These are phyloP conservation scores for Gonocerus acuteangulatus DNA, from an alignment of 2,888 invertebrate genomes.

Conservation along the genomic window DNA sequence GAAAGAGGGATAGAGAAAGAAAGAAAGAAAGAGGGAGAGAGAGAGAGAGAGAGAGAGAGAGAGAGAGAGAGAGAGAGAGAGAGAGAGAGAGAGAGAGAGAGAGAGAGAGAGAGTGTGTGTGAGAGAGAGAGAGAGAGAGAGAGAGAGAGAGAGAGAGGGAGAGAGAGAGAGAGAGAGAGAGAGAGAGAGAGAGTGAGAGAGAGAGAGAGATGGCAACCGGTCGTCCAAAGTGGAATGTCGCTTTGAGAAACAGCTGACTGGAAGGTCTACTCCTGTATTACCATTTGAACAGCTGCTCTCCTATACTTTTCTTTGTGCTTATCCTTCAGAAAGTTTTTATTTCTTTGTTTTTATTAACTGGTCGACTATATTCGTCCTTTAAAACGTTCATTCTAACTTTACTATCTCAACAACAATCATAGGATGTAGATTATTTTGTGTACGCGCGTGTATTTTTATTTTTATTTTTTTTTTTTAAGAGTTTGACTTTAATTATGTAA, in stretches of 20 bases:
- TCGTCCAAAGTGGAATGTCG: neutral
- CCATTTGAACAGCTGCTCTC: no score
- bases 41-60: slow-evolving; percentile 7
- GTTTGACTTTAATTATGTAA: no score
- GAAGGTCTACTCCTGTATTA: no score
- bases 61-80: slow-evolving; percentile 27
- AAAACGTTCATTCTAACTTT: no score
- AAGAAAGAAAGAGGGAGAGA: slow-evolving; percentile 26
- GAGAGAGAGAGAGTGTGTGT: slow-evolving; percentile 1
- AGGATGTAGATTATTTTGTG: no score
- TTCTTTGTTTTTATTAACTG: no score
- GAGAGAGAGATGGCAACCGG: slow-evolving; percentile 28
- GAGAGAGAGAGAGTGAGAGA: slow-evolving; percentile 12
- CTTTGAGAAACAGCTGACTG: neutral
- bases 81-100: slow-evolving; percentile 11
- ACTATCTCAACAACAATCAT: no score
- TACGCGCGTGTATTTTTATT: no score
- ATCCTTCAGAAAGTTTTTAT: no score
- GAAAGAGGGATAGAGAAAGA: slow-evolving; percentile 6
- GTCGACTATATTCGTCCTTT: no score
- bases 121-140: slow-evolving; percentile 18
- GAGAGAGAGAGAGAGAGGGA: slow-evolving; percentile 22
- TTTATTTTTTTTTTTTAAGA: no score
- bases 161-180: slow-evolving; percentile 9
- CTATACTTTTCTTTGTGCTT: no score